phyloP scores from a whole-genome alignment of 2,113 vertebrate species.

The Plotosus lineatus region DNA sequence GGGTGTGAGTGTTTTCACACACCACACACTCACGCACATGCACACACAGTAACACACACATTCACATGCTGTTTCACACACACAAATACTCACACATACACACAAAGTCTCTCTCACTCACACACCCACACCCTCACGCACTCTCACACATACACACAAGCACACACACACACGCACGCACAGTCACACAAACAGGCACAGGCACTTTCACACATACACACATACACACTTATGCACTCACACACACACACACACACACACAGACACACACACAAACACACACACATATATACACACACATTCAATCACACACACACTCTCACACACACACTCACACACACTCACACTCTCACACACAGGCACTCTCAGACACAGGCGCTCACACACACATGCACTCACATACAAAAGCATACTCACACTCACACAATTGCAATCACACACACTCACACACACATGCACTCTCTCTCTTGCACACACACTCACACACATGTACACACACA shows the following conservation, averaged over 20 bases:
- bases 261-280: not conserved
- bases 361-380: not conserved
- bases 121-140: not conserved
- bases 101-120: no score
- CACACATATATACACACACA: not conserved
- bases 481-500: not conserved
- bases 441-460: not conserved
- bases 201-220: not conserved
- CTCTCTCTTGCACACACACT: not conserved
- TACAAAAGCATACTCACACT: not conserved
- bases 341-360: no score
- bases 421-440: not conserved
- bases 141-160: not conserved
- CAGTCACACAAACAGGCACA: not conserved
- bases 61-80: no score
- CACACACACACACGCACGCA: not conserved
- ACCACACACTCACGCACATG: not conserved
- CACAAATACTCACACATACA: not conserved
- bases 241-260: not conserved
- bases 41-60: no score
- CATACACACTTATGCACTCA: not conserved
- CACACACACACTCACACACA: not conserved
- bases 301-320: not conserved
- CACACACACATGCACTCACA: not conserved
- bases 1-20: no score